A percentile compares a stretch with the other conserved stretches of the same genome.
Conservation (phyloP, 2,797 vertebrate species). For the Anomalospiza imberbis region DNA sequence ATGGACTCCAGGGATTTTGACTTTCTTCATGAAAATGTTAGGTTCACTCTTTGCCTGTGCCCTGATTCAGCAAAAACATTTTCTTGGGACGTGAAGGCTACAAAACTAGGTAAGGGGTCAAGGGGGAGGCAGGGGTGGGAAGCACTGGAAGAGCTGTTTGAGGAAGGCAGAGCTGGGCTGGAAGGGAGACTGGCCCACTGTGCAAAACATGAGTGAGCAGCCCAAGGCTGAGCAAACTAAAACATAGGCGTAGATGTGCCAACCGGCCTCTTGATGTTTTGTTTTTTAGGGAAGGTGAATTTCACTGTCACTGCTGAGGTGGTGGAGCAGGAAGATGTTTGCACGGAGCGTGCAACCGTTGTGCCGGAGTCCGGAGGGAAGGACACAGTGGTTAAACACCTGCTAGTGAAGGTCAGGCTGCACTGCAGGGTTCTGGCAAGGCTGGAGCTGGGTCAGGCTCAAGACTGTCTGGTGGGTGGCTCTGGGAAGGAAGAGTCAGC, state of each 20-base stretch:
- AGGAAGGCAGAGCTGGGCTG: not conserved
- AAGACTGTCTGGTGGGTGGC: not conserved
- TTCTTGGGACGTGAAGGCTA: slow-evolving; percentile 77
- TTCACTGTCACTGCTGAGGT: slow-evolving; percentile 61
- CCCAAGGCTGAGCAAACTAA: not conserved
- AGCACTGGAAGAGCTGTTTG: not conserved
- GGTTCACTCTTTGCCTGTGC: slow-evolving; percentile 78
- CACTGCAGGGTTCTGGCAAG: not conserved
- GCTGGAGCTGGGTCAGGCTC: not conserved
- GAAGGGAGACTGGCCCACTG: not conserved
- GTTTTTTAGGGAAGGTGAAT: slow-evolving; percentile 54
- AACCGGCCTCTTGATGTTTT: not conserved
- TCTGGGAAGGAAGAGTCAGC: not conserved
- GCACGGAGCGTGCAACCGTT: not conserved
- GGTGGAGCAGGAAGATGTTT: not conserved
- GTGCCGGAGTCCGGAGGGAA: slow-evolving; percentile 48
- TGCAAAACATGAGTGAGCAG: not conserved
- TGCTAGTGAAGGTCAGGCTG: slow-evolving; percentile 68
- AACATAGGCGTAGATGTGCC: fast-evolving
- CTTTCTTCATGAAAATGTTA: slow-evolving; percentile 51
- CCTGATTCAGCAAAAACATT: slow-evolving; percentile 79
- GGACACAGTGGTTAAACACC: slow-evolving; percentile 57
- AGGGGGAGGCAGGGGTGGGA: not conserved
- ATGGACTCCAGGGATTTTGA: slow-evolving; percentile 47
- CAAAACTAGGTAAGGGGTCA: slow-evolving; percentile 41